Evolutionary conservation across 2,797 vertebrate genomes (phyloP).

Genomic region (Sebastes steindachneri): DNA sequence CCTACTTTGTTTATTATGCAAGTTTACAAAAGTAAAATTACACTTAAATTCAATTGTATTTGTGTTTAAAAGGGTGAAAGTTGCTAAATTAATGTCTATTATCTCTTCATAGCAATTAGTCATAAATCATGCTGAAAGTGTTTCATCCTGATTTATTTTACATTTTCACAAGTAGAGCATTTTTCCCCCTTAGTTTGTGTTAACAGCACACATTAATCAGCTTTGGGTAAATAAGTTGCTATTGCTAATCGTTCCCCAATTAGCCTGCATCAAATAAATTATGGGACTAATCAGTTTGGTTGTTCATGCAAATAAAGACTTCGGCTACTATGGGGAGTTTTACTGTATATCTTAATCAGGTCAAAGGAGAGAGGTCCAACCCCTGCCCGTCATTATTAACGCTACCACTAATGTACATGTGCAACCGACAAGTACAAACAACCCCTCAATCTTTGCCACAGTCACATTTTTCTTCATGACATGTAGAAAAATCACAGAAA

Average conservation of each 20-base stretch:
- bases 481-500: background rate
- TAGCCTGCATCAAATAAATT: constrained; percentile 21
- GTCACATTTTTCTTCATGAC: background rate
- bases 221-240: constrained; percentile 12
- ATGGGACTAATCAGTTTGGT: constrained; percentile 17
- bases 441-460: background rate
- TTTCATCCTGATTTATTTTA: background rate
- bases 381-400: background rate
- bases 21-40: background rate
- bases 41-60: background rate
- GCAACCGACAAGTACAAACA: background rate
- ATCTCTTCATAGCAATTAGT: background rate
- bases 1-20: background rate
- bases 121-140: background rate
- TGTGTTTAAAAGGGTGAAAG: background rate
- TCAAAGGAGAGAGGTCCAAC: background rate
- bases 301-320: constrained; percentile 18
- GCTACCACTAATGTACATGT: background rate
- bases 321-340: background rate
- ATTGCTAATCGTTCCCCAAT: constrained; percentile 21
- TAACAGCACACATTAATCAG: constrained; percentile 16
- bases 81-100: background rate
- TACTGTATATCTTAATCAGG: constrained; percentile 2
- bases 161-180: background rate
- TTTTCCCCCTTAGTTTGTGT: background rate